phyloP scores from a whole-genome alignment of 2,113 vertebrate genomes.

The Sylvia atricapilla region DNA sequence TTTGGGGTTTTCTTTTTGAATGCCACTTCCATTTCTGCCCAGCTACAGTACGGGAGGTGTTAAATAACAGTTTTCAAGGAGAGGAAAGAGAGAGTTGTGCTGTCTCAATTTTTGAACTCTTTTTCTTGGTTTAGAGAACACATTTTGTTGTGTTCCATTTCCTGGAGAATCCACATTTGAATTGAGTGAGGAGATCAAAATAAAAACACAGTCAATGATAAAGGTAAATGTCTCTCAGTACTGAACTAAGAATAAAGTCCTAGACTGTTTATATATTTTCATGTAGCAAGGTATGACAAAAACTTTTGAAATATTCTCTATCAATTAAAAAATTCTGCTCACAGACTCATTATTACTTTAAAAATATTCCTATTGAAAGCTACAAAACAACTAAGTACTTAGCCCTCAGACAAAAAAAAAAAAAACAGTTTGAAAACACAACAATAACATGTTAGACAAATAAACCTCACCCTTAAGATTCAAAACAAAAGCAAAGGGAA shows the following conservation, averaged over 20 bases:
- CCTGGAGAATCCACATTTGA: not conserved
- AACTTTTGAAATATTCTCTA: not conserved
- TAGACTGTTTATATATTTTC: not conserved
- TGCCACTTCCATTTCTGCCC: not conserved
- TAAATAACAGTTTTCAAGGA: not conserved
- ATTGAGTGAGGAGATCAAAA: not conserved
- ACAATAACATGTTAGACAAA: not conserved
- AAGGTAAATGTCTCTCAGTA: not conserved
- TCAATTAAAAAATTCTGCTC: not conserved
- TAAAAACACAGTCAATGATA: not conserved
- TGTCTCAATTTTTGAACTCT: not conserved
- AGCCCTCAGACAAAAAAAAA: not conserved
- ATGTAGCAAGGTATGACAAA: not conserved
- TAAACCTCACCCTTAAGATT: not conserved
- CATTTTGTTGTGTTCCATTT: not conserved
- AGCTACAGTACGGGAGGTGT: not conserved
- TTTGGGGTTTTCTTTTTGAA: not conserved
- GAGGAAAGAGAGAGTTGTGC: not conserved
- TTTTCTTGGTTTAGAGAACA: not conserved
- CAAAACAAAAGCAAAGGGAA: not conserved
- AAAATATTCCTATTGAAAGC: not conserved
- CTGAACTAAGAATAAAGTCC: not conserved
- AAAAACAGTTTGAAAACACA: not conserved
- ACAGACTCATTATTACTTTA: not conserved
- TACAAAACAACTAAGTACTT: not conserved